A percentile compares a stretch with the other conserved stretches of the same genome.
These are phyloP conservation scores for Eledona agricola DNA, from an alignment of 2,888 invertebrate genomes.

Conservation along the genomic window DNA sequence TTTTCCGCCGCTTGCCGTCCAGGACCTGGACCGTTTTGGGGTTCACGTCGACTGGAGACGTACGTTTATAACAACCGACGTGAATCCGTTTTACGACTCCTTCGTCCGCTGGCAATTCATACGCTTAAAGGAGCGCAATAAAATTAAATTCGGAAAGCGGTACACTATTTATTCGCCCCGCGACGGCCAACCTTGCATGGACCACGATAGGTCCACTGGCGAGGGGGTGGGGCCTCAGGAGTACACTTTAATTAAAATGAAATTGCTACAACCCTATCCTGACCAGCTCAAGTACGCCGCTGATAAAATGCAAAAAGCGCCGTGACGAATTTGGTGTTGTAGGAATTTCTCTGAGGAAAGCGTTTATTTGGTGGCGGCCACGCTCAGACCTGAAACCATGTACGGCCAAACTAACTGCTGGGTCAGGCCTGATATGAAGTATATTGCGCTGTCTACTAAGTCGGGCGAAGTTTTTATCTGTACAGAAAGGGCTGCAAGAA, in stretches of 20 bases:
- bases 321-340: slow-evolving; percentile 44
- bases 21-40: slow-evolving; percentile 90
- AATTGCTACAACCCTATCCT: slow-evolving; percentile 78
- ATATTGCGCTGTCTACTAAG: slow-evolving; percentile 83
- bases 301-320: slow-evolving; percentile 1
- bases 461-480: slow-evolving; percentile 84
- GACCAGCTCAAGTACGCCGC: slow-evolving; percentile 69
- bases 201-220: slow-evolving; percentile 94
- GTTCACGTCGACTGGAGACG: slow-evolving; percentile 97
- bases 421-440: slow-evolving; percentile 94
- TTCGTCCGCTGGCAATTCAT: slow-evolving; percentile 98
- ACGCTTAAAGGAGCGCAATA: slow-evolving; percentile 83
- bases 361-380: slow-evolving; percentile 93
- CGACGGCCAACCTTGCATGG: slow-evolving; percentile 99
- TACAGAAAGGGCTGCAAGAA: slow-evolving; percentile 88
- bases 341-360: slow-evolving; percentile 67
- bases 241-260: slow-evolving; percentile 96
- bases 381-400: slow-evolving; percentile 99
- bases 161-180: slow-evolving; percentile 96
- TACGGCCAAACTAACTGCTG: slow-evolving; percentile 99
- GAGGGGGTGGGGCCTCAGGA: slow-evolving; percentile 99
- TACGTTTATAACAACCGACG: slow-evolving; percentile 98
- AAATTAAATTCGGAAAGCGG: slow-evolving; percentile 96
- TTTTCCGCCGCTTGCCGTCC: slow-evolving; percentile 90
- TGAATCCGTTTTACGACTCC: slow-evolving; percentile 96